Percentiles rank a stretch among this genome's conserved stretches.
Conservation (phyloP, 2,888 invertebrate species). For the Acrobeloides nanus region DNA sequence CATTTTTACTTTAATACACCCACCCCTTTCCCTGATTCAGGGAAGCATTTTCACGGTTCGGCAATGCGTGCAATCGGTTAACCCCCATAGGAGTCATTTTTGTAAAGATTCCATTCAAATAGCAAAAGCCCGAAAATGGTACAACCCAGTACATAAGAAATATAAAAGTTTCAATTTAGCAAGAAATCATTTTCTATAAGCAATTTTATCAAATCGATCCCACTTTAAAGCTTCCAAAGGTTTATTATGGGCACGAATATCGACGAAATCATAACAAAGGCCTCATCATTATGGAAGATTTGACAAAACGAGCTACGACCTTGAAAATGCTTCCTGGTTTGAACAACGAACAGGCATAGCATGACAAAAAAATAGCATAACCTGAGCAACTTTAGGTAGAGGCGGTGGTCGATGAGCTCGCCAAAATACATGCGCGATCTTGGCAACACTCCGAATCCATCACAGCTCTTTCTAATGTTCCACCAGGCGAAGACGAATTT, state of each 20-base stretch:
- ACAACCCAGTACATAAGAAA: too few species aligned
- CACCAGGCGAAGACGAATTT: conserved; percentile 7
- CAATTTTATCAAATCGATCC: too few species aligned
- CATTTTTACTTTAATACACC: too few species aligned
- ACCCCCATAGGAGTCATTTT: too few species aligned
- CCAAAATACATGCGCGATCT: conserved; percentile 18
- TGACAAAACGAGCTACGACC: conserved; percentile 14
- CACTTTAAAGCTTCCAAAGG: conserved; percentile 21
- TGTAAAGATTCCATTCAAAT: too few species aligned
- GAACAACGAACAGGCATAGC: conserved; percentile 23
- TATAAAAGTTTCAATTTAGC: too few species aligned
- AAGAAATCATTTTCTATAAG: too few species aligned
- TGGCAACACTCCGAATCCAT: conserved; percentile 25
- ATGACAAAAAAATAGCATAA: not conserved
- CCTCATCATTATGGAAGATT: conserved; percentile 29
- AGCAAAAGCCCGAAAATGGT: too few species aligned
- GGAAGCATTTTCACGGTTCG: too few species aligned
- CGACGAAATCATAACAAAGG: conserved; percentile 15
- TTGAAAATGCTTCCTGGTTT: conserved; percentile 25
- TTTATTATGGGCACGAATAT: conserved; percentile 26
- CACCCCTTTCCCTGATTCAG: too few species aligned
- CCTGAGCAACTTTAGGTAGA: conserved; percentile 16
- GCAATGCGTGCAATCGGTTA: too few species aligned
- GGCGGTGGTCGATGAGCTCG: conserved; percentile 21
- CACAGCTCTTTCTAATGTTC: not conserved